A percentile compares a stretch with the other conserved stretches of the same genome.
Conservation (phyloP, 2,888 invertebrate species). For the Athetis lepigone region DNA sequence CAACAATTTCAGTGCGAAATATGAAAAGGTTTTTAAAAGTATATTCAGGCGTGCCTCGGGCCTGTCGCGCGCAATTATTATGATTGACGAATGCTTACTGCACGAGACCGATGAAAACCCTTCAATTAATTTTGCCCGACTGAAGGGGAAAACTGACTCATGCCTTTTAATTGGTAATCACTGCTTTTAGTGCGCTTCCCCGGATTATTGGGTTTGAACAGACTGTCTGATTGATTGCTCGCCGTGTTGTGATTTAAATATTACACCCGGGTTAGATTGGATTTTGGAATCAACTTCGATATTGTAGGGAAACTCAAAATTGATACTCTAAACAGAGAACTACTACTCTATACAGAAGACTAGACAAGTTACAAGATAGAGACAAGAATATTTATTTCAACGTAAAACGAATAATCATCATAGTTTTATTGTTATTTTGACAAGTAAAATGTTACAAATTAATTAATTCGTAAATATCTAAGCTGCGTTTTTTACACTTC, state of each 20-base stretch:
- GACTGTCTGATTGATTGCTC: constrained; percentile 20
- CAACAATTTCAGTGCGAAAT: constrained; percentile 35
- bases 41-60: constrained; percentile 4
- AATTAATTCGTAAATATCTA: not conserved
- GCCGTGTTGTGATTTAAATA: not conserved
- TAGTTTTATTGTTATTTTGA: no score
- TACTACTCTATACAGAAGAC: no score
- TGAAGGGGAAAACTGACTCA: constrained; percentile 51
- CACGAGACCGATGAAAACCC: constrained; percentile 51
- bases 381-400: no score
- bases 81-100: constrained; percentile 60
- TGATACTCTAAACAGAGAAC: no score
- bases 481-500: not conserved
- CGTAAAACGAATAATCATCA: no score
- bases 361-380: no score
- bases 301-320: no score
- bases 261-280: no score
- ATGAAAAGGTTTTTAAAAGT: constrained; percentile 30
- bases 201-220: constrained; percentile 10
- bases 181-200: constrained; percentile 35
- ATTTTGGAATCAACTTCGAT: no score
- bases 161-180: constrained; percentile 60
- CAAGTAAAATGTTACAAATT: no score
- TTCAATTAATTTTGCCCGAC: constrained; percentile 60
- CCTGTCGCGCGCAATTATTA: constrained; percentile 40